Base-by-base conservation (phyloP, 2,888 invertebrate species). In the Cataglyphis altisquamis region DNA sequence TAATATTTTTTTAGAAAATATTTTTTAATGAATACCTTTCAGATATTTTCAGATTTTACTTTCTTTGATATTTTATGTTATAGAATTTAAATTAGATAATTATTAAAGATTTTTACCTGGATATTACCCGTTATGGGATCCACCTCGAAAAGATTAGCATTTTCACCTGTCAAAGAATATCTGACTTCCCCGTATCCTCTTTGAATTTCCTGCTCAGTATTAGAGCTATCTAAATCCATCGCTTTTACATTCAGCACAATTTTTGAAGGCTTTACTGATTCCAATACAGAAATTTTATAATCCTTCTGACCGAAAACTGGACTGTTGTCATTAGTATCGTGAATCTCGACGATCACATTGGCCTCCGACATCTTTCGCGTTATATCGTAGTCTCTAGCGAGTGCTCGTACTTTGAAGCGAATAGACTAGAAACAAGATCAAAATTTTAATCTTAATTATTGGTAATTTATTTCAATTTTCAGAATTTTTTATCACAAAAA, bases 271-370 rank as follows among this genome's bases (percentile, higher is more conserved):
- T 96, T 96, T 4, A 96, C 96, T 32, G 97, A 97, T 94, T 98
- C 98, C 2, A 96, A 92, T 1, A 98, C 96, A 60, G 97, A 96
- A 0, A 97, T 96, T 93, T 96, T 97, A 91, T 97, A 98, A 2
- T 96, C 96, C 88, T 96, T 95, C 90, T 96, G 96, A 75, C 96
- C 96, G 93, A 98, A 98, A 67, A 95, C 95, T 0, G 98, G 98
- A 84, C 96, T 96, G 93, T 98, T 97, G 91, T 98, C 98, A 92
- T 98, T 98, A 0, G 97, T 96, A 92, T 98, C 98, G 73, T 96
- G 95, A 0, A 98, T 96, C 87, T 96, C 96, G 36, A 98, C 96
- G 62, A 96, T 96, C 0, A 98, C 96, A 86, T 96, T 96, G 0
- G 97, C 97, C 74, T 96, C 96, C 62, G 97, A 97, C 92, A 96